phyloP scores from a whole-genome alignment of 2,888 invertebrate species.

The Tuta absoluta region DNA sequence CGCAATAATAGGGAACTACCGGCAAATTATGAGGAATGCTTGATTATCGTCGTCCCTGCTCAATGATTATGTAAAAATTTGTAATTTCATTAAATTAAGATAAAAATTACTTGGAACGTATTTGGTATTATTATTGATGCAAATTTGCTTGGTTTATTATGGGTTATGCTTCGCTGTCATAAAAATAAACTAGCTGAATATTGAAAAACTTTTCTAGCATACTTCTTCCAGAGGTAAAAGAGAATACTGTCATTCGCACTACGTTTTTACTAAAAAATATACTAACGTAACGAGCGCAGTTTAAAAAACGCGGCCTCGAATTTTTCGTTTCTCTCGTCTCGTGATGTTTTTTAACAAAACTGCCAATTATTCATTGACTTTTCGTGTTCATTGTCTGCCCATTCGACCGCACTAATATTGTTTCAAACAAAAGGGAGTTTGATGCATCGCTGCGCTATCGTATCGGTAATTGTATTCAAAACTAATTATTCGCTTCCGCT shows the following conservation, averaged over 20 bases:
- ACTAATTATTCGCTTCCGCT: constrained; percentile 54
- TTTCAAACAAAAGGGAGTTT: constrained; percentile 20
- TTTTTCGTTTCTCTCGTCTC: neutral
- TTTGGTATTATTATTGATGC: no score
- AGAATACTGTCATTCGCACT: no score
- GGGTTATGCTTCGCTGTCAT: no score
- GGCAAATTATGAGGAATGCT: constrained; percentile 44
- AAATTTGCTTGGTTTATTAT: neutral
- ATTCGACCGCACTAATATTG: constrained; percentile 10
- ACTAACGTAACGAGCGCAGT: neutral
- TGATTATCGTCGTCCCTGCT: constrained; percentile 36
- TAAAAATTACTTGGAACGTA: neutral
- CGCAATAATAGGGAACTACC: constrained; percentile 42
- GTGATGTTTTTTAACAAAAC: constrained; percentile 4
- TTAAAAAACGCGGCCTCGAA: neutral
- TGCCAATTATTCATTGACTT: constrained; percentile 10
- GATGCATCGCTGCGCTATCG: constrained; percentile 26
- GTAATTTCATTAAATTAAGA: neutral
- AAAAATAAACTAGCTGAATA: no score
- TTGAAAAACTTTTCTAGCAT: no score
- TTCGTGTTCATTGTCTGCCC: constrained; percentile 15
- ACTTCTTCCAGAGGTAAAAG: no score
- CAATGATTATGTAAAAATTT: neutral
- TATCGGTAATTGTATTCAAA: constrained; percentile 30
- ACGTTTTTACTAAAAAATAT: no score